Evolutionary conservation across 2,113 vertebrate genomes (phyloP).

Genomic region (Paramormyrops kingsleyae): DNA sequence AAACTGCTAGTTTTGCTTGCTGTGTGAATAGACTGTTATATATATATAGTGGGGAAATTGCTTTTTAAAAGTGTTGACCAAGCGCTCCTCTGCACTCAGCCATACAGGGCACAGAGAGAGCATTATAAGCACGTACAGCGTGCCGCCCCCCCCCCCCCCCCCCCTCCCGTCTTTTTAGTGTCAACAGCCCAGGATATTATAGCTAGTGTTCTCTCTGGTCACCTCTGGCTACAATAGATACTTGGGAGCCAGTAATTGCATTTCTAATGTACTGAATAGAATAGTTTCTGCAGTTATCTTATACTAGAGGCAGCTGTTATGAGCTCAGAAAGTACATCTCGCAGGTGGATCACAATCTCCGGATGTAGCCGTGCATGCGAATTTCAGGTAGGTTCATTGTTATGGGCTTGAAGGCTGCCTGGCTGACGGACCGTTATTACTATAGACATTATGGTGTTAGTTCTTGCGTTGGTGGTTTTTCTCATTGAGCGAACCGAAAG

Average conservation of each 20-base stretch:
- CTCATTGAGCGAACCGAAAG: not conserved
- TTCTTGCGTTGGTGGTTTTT: not conserved
- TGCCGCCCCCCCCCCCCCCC: too few species aligned
- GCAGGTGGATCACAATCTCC: not conserved
- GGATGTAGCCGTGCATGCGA: not conserved
- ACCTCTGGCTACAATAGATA: slow-evolving; percentile 6
- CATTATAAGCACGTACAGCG: too few species aligned
- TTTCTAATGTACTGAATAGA: not conserved
- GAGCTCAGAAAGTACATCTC: not conserved
- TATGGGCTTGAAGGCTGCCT: not conserved
- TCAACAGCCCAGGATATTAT: not conserved
- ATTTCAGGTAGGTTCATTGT: not conserved
- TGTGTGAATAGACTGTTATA: not conserved
- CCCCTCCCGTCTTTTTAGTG: not conserved
- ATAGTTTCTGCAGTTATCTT: not conserved
- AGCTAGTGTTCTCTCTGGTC: not conserved
- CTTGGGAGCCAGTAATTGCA: not conserved
- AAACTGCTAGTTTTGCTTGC: slow-evolving; percentile 1
- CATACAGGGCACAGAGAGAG: not conserved
- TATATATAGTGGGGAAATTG: not conserved
- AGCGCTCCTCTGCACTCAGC: not conserved
- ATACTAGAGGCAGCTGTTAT: not conserved
- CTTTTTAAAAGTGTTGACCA: not conserved
- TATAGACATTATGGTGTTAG: not conserved
- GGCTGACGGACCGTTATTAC: not conserved